Percentiles rank a stretch among this genome's conserved stretches.
phyloP scores from a whole-genome alignment of 2,888 invertebrate genomes.

The Agapetus fuscipes region DNA sequence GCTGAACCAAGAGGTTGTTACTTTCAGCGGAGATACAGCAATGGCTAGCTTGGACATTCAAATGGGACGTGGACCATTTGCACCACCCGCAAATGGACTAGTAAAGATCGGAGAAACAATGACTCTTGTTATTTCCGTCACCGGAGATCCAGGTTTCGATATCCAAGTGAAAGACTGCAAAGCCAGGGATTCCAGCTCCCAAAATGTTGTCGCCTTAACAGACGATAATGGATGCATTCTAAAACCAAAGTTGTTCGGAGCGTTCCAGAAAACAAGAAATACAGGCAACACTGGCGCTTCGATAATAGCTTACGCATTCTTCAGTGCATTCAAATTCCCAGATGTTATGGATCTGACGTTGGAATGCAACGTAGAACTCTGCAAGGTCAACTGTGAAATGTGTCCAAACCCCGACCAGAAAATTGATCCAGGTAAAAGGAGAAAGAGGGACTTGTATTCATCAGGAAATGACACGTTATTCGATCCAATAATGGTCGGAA shows the following conservation, averaged over 20 bases:
- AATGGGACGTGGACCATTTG: slow-evolving; percentile 67
- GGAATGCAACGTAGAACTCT: slow-evolving; percentile 73
- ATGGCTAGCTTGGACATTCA: slow-evolving; percentile 70
- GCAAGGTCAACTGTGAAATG: slow-evolving; percentile 68
- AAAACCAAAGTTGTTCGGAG: slow-evolving; percentile 70
- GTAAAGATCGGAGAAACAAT: slow-evolving; percentile 75
- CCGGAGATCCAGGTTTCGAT: slow-evolving; percentile 71
- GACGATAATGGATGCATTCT: slow-evolving; percentile 69
- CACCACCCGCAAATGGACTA: slow-evolving; percentile 62
- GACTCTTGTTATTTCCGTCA: slow-evolving; percentile 71
- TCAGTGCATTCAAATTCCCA: slow-evolving; percentile 77
- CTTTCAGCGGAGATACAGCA: slow-evolving; percentile 78
- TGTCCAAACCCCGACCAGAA: slow-evolving; percentile 58
- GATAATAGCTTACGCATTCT: slow-evolving; percentile 67
- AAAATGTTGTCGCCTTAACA: slow-evolving; percentile 57
- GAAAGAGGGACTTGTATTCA: slow-evolving; percentile 37
- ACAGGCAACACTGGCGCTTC: slow-evolving; percentile 65
- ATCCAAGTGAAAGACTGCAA: slow-evolving; percentile 67
- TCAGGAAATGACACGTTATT: slow-evolving; percentile 42
- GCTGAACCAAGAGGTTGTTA: slow-evolving; percentile 70
- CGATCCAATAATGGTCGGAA: slow-evolving; percentile 54
- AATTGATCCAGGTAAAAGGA: slow-evolving; percentile 38
- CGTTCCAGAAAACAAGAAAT: slow-evolving; percentile 71
- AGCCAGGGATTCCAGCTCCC: slow-evolving; percentile 59
- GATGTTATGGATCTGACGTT: slow-evolving; percentile 75